Evolutionary conservation across 2,888 invertebrate species (phyloP).

Genomic region (Melieria crassipennis): DNA sequence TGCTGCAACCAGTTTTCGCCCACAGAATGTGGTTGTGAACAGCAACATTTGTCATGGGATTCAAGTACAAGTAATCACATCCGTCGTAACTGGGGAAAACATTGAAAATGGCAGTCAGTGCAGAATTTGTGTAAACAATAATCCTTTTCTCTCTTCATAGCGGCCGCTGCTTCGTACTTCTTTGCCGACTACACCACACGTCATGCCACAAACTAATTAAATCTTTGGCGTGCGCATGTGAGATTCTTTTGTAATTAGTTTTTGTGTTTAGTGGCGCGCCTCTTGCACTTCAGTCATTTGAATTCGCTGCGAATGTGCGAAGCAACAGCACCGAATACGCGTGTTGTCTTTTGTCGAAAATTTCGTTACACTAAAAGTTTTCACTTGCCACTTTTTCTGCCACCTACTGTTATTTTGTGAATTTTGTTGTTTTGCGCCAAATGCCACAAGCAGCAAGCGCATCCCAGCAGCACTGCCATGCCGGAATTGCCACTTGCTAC

Average conservation of each 20-base stretch:
- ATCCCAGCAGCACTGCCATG: background rate
- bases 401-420: too few species aligned
- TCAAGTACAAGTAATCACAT: too few species aligned
- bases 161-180: conserved; percentile 1
- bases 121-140: too few species aligned
- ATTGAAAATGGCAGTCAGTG: too few species aligned
- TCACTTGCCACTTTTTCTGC: too few species aligned
- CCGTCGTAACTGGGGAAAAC: too few species aligned
- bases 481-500: background rate
- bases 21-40: too few species aligned
- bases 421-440: background rate
- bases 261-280: background rate
- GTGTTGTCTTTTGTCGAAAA: background rate
- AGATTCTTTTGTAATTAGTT: conserved; percentile 29
- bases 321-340: background rate
- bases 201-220: conserved; percentile 20
- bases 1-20: too few species aligned
- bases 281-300: too few species aligned
- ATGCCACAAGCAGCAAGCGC: background rate
- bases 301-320: background rate
- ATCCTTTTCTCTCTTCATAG: background rate
- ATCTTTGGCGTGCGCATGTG: conserved; percentile 11
- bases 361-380: too few species aligned
- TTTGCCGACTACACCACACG: background rate
- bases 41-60: too few species aligned